Conservation (phyloP, 1,140 invertebrate genomes). For the Drosophila murphyi region DNA sequence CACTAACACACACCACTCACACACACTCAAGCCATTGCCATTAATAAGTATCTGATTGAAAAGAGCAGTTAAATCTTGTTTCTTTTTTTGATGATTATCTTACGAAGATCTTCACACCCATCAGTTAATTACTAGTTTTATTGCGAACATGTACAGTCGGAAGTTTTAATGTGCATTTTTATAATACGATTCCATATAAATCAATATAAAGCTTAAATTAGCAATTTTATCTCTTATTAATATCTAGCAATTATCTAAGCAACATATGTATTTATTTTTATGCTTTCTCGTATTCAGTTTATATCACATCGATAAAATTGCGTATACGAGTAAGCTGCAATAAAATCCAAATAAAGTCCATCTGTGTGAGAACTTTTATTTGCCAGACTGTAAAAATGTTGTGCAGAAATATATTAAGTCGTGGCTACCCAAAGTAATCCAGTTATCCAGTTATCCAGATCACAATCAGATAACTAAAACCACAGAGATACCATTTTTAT, state of each 20-base stretch:
- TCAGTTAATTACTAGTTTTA: slow-evolving; percentile 21
- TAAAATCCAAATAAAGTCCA: background rate
- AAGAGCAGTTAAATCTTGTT: slow-evolving; percentile 38
- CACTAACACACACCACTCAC: too few species aligned
- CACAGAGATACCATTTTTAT: too few species aligned
- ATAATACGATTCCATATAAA: too few species aligned
- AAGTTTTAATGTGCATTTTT: background rate
- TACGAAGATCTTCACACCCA: slow-evolving; percentile 14
- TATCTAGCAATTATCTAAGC: background rate
- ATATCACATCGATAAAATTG: background rate
- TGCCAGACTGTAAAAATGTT: background rate
- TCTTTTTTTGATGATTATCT: slow-evolving; percentile 16
- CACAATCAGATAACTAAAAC: background rate
- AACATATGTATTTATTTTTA: background rate
- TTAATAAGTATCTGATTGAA: slow-evolving; percentile 31
- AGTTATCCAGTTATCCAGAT: background rate
- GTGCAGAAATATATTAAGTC: background rate
- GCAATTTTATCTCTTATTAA: background rate
- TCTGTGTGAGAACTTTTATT: background rate
- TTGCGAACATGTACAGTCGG: background rate
- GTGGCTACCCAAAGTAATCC: background rate
- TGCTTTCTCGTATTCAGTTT: background rate
- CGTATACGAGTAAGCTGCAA: background rate
- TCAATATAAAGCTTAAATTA: background rate
- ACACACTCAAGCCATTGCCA: background rate